These are phyloP conservation scores for Yponomeuta cagnagella DNA, from an alignment of 2,888 invertebrate genomes.

Conservation along the genomic window DNA sequence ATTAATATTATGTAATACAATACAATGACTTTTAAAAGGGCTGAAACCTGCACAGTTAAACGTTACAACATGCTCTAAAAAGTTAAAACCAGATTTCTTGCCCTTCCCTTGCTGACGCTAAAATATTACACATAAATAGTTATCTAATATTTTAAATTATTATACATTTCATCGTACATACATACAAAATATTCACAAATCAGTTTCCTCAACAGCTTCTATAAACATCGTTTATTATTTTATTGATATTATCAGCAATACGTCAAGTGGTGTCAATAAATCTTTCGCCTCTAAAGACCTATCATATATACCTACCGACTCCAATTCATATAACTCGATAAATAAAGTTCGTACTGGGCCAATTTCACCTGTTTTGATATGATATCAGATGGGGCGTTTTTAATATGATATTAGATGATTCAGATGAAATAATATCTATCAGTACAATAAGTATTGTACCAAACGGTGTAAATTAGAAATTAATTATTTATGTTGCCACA, in stretches of 20 bases:
- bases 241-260: constrained; percentile 7
- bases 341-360: no score
- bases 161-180: constrained; percentile 50
- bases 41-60: constrained; percentile 33
- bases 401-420: no score
- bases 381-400: no score
- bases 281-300: neutral
- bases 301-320: neutral
- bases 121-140: constrained; percentile 46
- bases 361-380: no score
- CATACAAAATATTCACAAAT: constrained; percentile 37
- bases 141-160: constrained; percentile 32
- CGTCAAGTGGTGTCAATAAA: constrained; percentile 1
- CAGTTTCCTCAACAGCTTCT: constrained; percentile 4
- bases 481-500: no score
- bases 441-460: no score
- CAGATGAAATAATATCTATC: no score
- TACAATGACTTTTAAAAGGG: constrained; percentile 46
- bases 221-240: neutral
- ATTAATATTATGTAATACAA: neutral
- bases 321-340: no score
- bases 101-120: constrained; percentile 36
- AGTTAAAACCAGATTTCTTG: no score
- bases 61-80: neutral
- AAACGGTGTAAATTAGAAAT: no score